Conservation (phyloP, 2,888 invertebrate species). For the Celastrina argiolus region DNA sequence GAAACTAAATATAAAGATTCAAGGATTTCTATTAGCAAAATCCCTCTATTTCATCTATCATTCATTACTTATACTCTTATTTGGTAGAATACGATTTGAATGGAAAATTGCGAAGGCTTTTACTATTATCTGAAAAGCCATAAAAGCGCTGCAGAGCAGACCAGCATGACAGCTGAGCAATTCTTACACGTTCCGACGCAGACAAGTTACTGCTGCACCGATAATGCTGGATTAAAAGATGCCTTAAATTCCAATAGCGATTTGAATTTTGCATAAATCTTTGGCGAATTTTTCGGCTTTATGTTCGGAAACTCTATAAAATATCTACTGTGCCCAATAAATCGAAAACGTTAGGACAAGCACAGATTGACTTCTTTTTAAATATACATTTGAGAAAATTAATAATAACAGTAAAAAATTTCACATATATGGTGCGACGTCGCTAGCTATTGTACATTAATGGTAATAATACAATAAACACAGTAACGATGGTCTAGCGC, state of each 20-base stretch:
- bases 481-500: not conserved
- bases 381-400: no score
- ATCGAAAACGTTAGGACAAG: no score
- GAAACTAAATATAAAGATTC: no score
- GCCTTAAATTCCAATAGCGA: not conserved
- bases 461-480: not conserved
- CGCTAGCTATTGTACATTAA: not conserved
- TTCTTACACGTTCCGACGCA: not conserved
- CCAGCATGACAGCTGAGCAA: not conserved
- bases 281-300: no score
- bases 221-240: slow-evolving; percentile 9
- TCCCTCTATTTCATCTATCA: no score
- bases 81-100: not conserved
- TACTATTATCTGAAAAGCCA: not conserved
- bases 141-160: not conserved
- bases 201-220: not conserved
- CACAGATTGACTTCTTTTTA: no score
- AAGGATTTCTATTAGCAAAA: no score
- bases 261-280: not conserved
- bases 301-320: no score
- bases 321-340: no score
- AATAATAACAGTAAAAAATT: no score
- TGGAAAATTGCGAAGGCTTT: not conserved
- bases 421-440: no score
- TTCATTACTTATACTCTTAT: no score